Evolutionary conservation across 2,888 invertebrate species (phyloP).

Genomic region (Tinea trinotella): DNA sequence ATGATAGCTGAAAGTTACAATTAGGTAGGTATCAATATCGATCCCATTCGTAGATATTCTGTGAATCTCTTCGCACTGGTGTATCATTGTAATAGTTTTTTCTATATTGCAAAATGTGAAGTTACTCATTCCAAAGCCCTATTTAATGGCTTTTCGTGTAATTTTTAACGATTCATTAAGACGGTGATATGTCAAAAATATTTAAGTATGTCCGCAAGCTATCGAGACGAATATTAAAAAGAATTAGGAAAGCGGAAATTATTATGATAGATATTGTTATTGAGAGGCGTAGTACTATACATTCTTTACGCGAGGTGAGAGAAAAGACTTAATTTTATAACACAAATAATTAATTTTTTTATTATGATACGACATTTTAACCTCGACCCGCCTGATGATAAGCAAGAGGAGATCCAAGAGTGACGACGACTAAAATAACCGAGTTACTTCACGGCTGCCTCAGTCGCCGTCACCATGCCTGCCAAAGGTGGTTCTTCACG

Average conservation of each 20-base stretch:
- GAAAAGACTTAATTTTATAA: too few relatives aligned
- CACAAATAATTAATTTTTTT: too few relatives aligned
- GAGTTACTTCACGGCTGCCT: too few relatives aligned
- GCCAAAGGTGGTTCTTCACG: too few relatives aligned
- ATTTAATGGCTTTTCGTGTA: background rate
- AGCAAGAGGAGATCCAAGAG: too few relatives aligned
- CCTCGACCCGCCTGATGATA: too few relatives aligned
- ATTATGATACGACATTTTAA: too few relatives aligned
- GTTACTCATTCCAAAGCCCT: background rate
- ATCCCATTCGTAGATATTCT: background rate
- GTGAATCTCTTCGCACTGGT: background rate
- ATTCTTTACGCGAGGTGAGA: conserved; percentile 56
- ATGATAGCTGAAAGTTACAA: background rate
- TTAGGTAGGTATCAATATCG: background rate
- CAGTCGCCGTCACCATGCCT: too few relatives aligned
- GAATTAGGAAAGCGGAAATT: conserved; percentile 43
- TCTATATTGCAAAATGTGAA: background rate
- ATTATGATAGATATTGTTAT: conserved; percentile 42
- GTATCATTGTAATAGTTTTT: background rate
- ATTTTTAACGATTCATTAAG: background rate
- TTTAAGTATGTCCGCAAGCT: background rate
- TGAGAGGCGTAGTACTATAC: conserved; percentile 40
- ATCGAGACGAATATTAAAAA: conserved; percentile 41
- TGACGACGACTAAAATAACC: too few relatives aligned
- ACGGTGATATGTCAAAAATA: background rate